Evolutionary conservation across 1,140 invertebrate species (phyloP), one percentile per base, ranked within the genome.

Genomic region (Brachionus sp.): DNA sequence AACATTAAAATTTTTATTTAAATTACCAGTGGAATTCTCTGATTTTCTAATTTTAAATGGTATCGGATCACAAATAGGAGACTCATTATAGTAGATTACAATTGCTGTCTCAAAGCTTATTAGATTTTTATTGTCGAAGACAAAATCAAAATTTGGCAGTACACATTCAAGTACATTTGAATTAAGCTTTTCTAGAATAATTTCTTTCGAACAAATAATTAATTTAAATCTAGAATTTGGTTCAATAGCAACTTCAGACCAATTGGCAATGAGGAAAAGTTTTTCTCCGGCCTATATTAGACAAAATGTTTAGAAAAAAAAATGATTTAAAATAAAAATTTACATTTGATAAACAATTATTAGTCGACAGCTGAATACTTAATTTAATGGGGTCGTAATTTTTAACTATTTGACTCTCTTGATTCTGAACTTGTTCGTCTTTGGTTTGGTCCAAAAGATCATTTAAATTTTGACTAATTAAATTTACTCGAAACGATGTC

Each of bases 81-180:
- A 37, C 0, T 70, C 66, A 39, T 70, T 42, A 16, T 70, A 9
- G 5, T 16, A 70, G 9, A 70, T 19, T 19, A 16, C 1, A 70
- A 70, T 70, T 7, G 5, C n/a, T 70, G 66, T 70, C 9, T 23
- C 9, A 39, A 16, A 37, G 13, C 13, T 9, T 16, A 9, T 12
- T 66, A 3, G 9, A 2, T 46, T 46, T 13, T 19, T 19, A 29
- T 75, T 25, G 5, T 46, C 42, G 33, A 75, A 75, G 46, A 46
- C 16, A 75, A 46, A 75, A 75, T 75, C 25, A 23, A 75, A 75
- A 50, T 75, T 75, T 23, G 70, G 70, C 5, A 75, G 25, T 25
- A 23, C 29, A 29, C 70, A 75, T 75, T 75, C 70, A 12, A 75
- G 25, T 25, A 75, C 70, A 75, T 75, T 75, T 13, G 39, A 25